Evolutionary conservation across 2,888 invertebrate species (phyloP).

Genomic region (Athalia cordata): DNA sequence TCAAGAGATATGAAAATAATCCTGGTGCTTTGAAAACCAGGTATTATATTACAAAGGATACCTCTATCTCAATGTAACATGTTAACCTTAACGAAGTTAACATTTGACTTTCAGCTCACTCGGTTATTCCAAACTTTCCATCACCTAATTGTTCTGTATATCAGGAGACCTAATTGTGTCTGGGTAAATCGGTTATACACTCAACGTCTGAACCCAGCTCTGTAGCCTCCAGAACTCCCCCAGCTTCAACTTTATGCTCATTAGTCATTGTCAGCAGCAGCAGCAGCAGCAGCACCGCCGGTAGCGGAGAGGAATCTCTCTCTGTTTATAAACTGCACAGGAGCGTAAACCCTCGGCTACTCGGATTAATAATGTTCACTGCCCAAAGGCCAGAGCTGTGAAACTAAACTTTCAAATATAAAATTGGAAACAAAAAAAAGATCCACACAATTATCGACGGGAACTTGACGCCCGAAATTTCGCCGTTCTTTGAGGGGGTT

Average conservation of each 20-base stretch:
- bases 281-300: neutral
- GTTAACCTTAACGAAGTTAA: constrained; percentile 5
- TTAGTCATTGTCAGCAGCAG: constrained; percentile 25
- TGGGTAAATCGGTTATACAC: constrained; percentile 7
- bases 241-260: neutral
- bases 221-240: neutral
- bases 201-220: neutral
- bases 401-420: no score
- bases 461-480: no score
- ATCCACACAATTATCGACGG: no score
- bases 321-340: no score
- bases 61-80: neutral
- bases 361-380: no score
- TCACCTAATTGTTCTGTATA: neutral
- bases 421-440: no score
- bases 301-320: neutral
- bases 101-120: constrained; percentile 17
- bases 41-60: neutral
- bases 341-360: no score
- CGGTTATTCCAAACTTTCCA: constrained; percentile 11
- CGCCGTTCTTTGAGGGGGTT: no score
- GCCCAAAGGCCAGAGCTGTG: no score
- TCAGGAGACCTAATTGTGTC: constrained; percentile 3
- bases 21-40: neutral
- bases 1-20: neutral